Percentiles rank a stretch among this genome's conserved stretches.
Conservation (phyloP, 2,113 vertebrate species). For the Phalacrocorax carbo region DNA sequence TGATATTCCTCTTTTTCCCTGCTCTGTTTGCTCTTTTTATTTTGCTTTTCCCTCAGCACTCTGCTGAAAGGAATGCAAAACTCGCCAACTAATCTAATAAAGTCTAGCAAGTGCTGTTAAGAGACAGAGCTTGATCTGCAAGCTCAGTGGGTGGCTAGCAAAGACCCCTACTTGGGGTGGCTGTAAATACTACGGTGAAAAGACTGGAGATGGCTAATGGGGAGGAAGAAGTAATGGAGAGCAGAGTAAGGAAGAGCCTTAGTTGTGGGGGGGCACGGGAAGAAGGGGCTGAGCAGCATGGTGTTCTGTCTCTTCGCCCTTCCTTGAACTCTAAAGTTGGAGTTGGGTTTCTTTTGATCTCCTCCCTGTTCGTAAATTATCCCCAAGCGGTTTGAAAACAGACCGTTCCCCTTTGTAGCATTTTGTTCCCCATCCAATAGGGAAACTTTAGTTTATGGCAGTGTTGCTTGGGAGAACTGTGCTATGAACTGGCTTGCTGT, state of each 20-base stretch:
- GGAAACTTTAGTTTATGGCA: slow-evolving; percentile 43
- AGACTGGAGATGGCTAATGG: slow-evolving; percentile 3
- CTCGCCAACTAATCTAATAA: not conserved
- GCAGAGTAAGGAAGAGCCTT: not conserved
- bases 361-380: slow-evolving; percentile 54
- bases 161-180: not conserved
- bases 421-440: slow-evolving; percentile 37
- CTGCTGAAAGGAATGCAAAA: not conserved
- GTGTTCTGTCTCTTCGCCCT: not conserved
- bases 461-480: slow-evolving; percentile 42
- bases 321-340: slow-evolving; percentile 15
- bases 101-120: slow-evolving; percentile 12
- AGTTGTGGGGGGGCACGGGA: not conserved
- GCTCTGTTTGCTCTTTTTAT: not conserved
- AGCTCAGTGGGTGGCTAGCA: slow-evolving; percentile 30
- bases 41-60: not conserved
- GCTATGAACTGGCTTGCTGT: slow-evolving; percentile 41
- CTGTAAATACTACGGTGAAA: slow-evolving; percentile 41
- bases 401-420: not conserved
- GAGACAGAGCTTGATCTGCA: not conserved
- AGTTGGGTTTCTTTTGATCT: slow-evolving; percentile 62
- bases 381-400: slow-evolving; percentile 1
- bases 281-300: not conserved
- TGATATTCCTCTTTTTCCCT: not conserved
- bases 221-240: not conserved